These are phyloP conservation scores for Hypotaenidia philippensis DNA, from an alignment of 2,797 vertebrate species.

Conservation along the genomic window DNA sequence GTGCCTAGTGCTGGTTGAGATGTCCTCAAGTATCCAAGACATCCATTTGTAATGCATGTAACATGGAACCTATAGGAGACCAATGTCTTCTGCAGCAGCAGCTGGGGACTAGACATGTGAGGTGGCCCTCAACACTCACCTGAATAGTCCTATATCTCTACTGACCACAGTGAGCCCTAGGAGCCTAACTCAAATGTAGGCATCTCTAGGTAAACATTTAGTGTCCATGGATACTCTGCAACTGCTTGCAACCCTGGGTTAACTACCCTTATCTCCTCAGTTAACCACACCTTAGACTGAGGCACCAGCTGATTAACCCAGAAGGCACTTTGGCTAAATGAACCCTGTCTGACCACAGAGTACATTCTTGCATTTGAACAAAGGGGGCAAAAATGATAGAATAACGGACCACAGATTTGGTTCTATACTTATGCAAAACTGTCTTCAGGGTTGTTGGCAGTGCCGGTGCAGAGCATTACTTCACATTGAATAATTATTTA, in stretches of 20 bases:
- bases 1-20: accelerated
- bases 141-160: neutral
- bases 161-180: neutral
- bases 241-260: neutral
- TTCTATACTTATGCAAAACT: neutral
- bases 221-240: neutral
- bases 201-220: neutral
- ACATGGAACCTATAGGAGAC: neutral
- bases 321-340: neutral
- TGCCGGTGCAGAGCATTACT: neutral
- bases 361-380: neutral
- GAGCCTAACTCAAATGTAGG: neutral
- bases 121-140: neutral
- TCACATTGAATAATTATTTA: constrained; percentile 1
- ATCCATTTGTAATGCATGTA: neutral
- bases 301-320: neutral
- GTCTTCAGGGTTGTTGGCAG: neutral
- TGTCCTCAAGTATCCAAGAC: neutral
- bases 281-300: neutral
- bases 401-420: neutral
- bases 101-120: neutral
- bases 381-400: neutral
- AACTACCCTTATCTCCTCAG: neutral
- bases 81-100: neutral
- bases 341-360: neutral